Evolutionary conservation across 64 coral and sea anemone genomes (phyloP).

Genomic region (Cladopsammia gracilis): DNA sequence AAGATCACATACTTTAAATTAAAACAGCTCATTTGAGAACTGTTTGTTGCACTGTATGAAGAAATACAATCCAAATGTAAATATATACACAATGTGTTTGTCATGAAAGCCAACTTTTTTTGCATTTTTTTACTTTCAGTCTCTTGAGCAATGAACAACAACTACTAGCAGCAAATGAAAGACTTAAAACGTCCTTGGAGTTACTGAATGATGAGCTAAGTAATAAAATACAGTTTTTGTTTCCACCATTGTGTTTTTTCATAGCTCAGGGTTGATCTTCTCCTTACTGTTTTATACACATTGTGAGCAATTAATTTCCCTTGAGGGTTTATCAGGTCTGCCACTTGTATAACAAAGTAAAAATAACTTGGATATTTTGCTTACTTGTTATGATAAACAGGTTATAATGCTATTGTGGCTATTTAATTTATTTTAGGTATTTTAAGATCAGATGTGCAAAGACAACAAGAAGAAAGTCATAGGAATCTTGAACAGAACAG

Average conservation of each 20-base stretch:
- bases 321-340: too few relatives aligned
- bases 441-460: conserved; percentile 66
- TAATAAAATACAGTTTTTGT: conserved; percentile 11
- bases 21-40: too few relatives aligned
- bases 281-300: too few relatives aligned
- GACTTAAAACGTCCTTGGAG: conserved; percentile 86
- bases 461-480: conserved; percentile 67
- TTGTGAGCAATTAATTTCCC: too few relatives aligned
- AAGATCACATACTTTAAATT: too few relatives aligned
- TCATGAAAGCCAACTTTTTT: background rate
- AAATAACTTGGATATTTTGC: too few relatives aligned
- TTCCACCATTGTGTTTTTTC: background rate
- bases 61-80: too few relatives aligned
- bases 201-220: conserved; percentile 91
- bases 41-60: too few relatives aligned
- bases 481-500: conserved; percentile 53
- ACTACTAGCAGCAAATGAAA: conserved; percentile 85
- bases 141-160: conserved; percentile 87
- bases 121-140: conserved; percentile 28
- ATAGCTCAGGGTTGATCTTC: too few relatives aligned
- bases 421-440: conserved; percentile 25
- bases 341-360: too few relatives aligned
- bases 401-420: background rate
- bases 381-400: too few relatives aligned
- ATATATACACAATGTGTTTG: too few relatives aligned